Conservation (phyloP, 2,113 vertebrate genomes). For the Scalopus aquaticus region DNA sequence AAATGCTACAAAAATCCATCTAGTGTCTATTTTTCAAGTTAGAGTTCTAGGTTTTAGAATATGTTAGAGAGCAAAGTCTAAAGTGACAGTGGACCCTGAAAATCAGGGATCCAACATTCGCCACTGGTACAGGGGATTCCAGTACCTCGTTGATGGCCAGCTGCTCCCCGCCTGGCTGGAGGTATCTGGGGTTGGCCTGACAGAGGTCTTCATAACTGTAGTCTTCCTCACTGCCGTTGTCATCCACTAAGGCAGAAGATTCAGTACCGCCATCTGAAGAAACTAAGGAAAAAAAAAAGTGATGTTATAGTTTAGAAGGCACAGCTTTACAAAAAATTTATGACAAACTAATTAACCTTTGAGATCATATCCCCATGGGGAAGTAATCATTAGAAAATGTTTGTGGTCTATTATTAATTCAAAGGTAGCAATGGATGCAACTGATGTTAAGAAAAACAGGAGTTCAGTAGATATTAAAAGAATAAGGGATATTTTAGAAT, state of each 20-base stretch:
- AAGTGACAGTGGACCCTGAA: neutral
- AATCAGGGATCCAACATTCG: rapidly evolving
- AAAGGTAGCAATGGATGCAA: neutral
- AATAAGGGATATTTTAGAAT: neutral
- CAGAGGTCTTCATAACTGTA: conserved; percentile 95
- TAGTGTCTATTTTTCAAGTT: neutral
- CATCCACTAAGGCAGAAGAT: conserved; percentile 89
- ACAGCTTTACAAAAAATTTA: neutral
- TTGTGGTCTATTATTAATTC: neutral
- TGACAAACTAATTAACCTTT: neutral
- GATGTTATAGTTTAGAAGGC: neutral
- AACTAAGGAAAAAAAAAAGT: conserved; percentile 72
- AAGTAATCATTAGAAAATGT: neutral
- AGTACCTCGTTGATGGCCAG: conserved; percentile 95
- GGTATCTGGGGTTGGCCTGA: conserved; percentile 90
- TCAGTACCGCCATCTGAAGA: conserved; percentile 90
- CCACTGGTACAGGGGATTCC: rapidly evolving
- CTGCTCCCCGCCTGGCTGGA: conserved; percentile 94
- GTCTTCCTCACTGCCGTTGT: conserved; percentile 96
- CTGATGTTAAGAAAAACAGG: neutral
- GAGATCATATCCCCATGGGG: neutral
- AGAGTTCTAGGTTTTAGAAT: neutral
- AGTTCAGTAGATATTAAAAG: rapidly evolving
- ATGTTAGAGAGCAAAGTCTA: neutral
- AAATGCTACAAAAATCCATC: neutral